These are phyloP conservation scores for Pammene fasciana DNA, from an alignment of 2,888 invertebrate genomes.

Conservation along the genomic window DNA sequence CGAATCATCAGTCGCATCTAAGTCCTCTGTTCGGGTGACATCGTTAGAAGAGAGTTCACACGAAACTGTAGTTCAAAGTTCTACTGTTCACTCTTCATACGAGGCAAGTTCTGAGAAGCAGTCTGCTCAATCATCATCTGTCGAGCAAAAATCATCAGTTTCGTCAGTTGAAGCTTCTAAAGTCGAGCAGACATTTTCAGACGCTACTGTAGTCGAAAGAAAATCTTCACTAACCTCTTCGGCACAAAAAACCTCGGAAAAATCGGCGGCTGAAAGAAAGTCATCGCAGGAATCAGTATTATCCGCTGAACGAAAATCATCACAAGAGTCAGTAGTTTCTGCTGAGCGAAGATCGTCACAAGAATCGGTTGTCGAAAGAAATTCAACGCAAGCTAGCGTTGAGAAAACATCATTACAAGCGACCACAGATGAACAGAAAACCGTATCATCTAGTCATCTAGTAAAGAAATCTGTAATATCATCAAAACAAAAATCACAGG, in stretches of 20 bases:
- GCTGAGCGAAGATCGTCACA: constrained; percentile 35
- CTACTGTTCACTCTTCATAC: constrained; percentile 42
- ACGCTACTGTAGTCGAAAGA: constrained; percentile 15
- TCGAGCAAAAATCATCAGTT: constrained; percentile 32
- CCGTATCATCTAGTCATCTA: constrained; percentile 32
- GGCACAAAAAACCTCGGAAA: constrained; percentile 27
- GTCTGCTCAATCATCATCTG: constrained; percentile 42
- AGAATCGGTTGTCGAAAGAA: constrained; percentile 38
- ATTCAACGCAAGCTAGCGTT: constrained; percentile 44
- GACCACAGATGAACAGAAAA: constrained; percentile 40
- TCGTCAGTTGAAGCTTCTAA: constrained; percentile 24
- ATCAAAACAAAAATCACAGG: constrained; percentile 40
- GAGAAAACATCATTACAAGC: constrained; percentile 39
- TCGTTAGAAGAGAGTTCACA: constrained; percentile 43
- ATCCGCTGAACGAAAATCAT: neutral
- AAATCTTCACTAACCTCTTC: constrained; percentile 21
- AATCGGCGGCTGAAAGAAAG: constrained; percentile 41
- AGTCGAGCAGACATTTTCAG: constrained; percentile 41
- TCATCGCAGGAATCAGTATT: constrained; percentile 24
- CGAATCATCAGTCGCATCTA: constrained; percentile 41
- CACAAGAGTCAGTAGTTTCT: neutral
- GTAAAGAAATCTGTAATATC: constrained; percentile 35
- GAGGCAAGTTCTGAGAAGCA: constrained; percentile 44
- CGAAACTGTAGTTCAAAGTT: constrained; percentile 40
- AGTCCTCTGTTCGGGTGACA: constrained; percentile 43